Base-by-base conservation (phyloP, 2,113 vertebrate genomes). In the Forbesichthys agassizii region DNA sequence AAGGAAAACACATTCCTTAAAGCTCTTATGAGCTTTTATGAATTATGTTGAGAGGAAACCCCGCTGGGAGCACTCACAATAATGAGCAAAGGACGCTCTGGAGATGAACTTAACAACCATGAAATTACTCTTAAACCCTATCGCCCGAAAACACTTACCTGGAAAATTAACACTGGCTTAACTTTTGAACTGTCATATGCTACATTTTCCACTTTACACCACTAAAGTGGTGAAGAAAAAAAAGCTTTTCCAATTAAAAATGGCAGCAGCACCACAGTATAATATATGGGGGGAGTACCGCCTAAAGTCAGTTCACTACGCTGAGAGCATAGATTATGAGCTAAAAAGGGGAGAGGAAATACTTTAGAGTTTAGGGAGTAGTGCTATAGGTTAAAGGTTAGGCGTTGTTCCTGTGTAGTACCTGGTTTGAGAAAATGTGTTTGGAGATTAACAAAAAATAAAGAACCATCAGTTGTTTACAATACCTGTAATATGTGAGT, bases 111-210 rank as follows among this genome's bases (percentile, higher is more conserved):
- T 85, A 83, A 91, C 90, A 90, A 82, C 75, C 90, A 83, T 92
- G 90, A 92, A 93, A 93, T 91, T 81, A 85, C 83, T 83, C 65
- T 54, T 60, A 74, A 84, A 86, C 65, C 75, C 64, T 60, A 85
- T 77, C 74, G 73, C 64, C 77, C 82, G 73, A 79, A 88, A 91
- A 89, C 71, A 80, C 88, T 86, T 86, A 91, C 83, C 85, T 87
- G 83, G 75, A 78, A 90, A 88, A 88, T 87, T n/a, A 90, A 87
- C 80, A 79, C 57, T 56, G 64, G 77, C 61, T 82, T 72, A 71
- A 83, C 74, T 74, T 81, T 83, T 67, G 59, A 72, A 65, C 53
- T 54, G 49, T 58, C 71, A 27, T 80, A 46, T 59, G 7, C 67
- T 27, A 68, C 63, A 58, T 74, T 69, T 75, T 36, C 66, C 20